Evolutionary conservation across 2,113 vertebrate genomes (phyloP), one percentile per base, ranked within the genome.

Genomic region (Passer domesticus): DNA sequence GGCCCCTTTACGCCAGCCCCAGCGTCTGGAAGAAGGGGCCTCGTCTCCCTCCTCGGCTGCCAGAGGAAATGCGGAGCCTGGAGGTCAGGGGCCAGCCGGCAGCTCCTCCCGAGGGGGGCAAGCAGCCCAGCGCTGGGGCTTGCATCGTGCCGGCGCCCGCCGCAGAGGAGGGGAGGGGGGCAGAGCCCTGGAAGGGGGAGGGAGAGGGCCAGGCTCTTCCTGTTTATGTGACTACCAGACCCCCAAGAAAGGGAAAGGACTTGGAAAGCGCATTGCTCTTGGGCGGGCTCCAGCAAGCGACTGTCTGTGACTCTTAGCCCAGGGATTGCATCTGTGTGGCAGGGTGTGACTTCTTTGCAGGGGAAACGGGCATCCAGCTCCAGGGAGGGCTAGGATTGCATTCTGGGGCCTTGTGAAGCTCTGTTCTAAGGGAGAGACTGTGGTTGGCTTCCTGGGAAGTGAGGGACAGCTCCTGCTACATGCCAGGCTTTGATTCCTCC

Each of bases 191-290:
- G 27, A 77, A 49, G 28, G 33, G 41, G 47, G 74, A 63, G 44
- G 60, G 87, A 83, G 94, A 94, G 30, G 59, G 74, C 81, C 89
- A 92, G 87, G 94, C 96, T 97, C 89, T 97, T 97, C 97, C 97
- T 97, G 96, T 97, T 97, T 97, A 96, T 96, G 94, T 81, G 80
- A 96, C 91, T 92, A 80, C 22, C 83, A 94, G 95, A 94, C 96
- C 95, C 95, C 93, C 91, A 66, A 87, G 91, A 89, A 93, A 96
- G 94, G 43, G 62, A 75, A 89, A 87, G 83, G 73, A 31, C 66
- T 93, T 95, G 90, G 93, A 96, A 93, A 81, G 91, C 91, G 88
- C 50, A 6, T 33, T 84, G 55, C 33, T 79, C 62, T 95, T 68
- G 93, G 66, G 78, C 33, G 0, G 69, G 66, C 69, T 90, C 96